These are phyloP conservation scores for Echinarachnius parma DNA, from an alignment of 53 echinoderm and acorn worm genomes.

Conservation along the genomic window DNA sequence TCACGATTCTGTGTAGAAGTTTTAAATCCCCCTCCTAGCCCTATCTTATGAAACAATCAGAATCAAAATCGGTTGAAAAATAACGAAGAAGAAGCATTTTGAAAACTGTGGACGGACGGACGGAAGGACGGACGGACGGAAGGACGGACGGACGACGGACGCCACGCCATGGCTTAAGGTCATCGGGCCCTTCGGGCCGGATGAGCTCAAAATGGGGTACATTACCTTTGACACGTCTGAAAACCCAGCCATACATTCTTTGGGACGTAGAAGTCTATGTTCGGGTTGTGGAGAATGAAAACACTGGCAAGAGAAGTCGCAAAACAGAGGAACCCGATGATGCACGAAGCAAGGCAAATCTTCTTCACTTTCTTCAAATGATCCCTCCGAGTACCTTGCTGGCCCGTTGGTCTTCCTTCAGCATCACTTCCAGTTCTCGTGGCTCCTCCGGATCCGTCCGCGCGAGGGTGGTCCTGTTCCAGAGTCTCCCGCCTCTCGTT, in stretches of 20 bases:
- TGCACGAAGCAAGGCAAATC: constrained; percentile 27
- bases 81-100: too few species aligned
- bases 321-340: constrained; percentile 11
- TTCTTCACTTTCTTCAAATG: constrained; percentile 52
- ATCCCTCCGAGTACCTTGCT: constrained; percentile 1
- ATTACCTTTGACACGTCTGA: constrained; percentile 55
- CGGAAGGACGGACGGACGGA: not conserved
- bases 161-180: not conserved
- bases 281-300: constrained; percentile 30
- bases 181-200: not conserved
- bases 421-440: not conserved
- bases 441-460: not conserved
- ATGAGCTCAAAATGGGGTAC: too few species aligned
- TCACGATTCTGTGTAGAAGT: too few species aligned
- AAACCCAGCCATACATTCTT: constrained; percentile 40
- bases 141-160: not conserved
- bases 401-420: not conserved
- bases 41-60: too few species aligned
- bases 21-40: too few species aligned
- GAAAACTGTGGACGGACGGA: not conserved
- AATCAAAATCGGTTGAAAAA: too few species aligned
- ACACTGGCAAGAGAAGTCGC: constrained; percentile 17
- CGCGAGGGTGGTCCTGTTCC: not conserved
- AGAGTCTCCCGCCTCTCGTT: constrained; percentile 16
- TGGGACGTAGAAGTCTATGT: not conserved